A percentile compares a stretch with the other conserved stretches of the same genome.
Conservation (phyloP, 2,113 vertebrate species). For the Telmatochromis brachygnathus region DNA sequence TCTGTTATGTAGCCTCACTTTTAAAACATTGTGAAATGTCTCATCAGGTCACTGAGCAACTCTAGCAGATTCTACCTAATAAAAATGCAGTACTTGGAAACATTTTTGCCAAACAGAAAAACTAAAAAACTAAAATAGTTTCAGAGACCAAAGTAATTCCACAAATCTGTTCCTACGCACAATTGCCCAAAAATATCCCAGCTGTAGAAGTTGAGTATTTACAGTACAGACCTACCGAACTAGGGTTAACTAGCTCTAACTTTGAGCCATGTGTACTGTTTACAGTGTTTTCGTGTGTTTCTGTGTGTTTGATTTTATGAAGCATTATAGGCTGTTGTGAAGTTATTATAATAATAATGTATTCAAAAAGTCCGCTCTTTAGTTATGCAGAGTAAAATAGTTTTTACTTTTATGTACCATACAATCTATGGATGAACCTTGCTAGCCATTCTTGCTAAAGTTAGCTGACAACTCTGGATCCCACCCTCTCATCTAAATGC, state of each 20-base stretch:
- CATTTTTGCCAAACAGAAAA: not conserved
- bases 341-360: not conserved
- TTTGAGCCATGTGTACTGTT: not conserved
- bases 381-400: not conserved
- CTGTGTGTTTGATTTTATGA: not conserved
- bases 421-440: not conserved
- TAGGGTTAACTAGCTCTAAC: not conserved
- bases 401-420: not conserved
- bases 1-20: not conserved
- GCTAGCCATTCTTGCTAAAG: not conserved
- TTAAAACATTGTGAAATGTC: not conserved
- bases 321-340: not conserved
- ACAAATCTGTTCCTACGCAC: not conserved
- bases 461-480: not conserved
- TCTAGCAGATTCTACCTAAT: not conserved
- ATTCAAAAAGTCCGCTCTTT: accelerated
- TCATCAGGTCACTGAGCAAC: not conserved
- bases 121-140: not conserved
- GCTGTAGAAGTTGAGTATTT: not conserved
- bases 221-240: not conserved
- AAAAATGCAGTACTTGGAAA: not conserved
- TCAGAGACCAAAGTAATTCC: not conserved
- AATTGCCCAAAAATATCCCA: not conserved
- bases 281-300: accelerated
- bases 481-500: not conserved